Evolutionary conservation across 2,888 invertebrate genomes (phyloP), one percentile per base, ranked within the genome.

Genomic region (Eupithecia subfuscata): DNA sequence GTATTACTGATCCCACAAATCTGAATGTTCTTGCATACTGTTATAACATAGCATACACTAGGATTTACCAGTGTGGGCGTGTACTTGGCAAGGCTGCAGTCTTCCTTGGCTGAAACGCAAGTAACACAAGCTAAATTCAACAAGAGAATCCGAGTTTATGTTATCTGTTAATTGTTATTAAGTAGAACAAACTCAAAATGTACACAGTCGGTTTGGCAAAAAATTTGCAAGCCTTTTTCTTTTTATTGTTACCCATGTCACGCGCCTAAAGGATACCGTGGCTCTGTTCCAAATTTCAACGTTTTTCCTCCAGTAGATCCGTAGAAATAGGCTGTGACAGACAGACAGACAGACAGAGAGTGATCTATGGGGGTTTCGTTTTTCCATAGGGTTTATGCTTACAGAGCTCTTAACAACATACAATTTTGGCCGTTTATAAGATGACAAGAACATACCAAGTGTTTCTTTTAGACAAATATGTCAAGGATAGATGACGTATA

Each of bases 241-340:
- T 16, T 7, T n/a, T 48, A n/a, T 52, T 56, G 2, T 22, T 22
- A 56, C 11, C 12, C 56, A 56, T 12, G n/a, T 60, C 60, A 60
- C 12, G 25, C n/a, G 60, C 60, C 25, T 60, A n/a, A 30, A 40
- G 40, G 12, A 34, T 34, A 64, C 2, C 37, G 12, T 40, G 37
- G 65, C 65, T 67, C 18, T 67, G 65, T 67, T 67, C 65, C 65
- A 37, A 67, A 22, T 40, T 67, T 22, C 18, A 37, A 67, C 65
- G 37, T 9, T 37, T 67, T 67, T 34, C 12, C n/a, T n/a, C 4
- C 2, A 65, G 34, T 65, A 63, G 30, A 18, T n/a, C 16, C 65
- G n/a, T 22, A 37, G n/a, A 40, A 67, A 34, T 37, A 67, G 12
- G n/a, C 22, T n/a, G 65, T 67, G 65, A 67, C 65, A 40, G 37